These are phyloP conservation scores for Arenaria interpres DNA, from an alignment of 2,113 vertebrate genomes.

Conservation along the genomic window DNA sequence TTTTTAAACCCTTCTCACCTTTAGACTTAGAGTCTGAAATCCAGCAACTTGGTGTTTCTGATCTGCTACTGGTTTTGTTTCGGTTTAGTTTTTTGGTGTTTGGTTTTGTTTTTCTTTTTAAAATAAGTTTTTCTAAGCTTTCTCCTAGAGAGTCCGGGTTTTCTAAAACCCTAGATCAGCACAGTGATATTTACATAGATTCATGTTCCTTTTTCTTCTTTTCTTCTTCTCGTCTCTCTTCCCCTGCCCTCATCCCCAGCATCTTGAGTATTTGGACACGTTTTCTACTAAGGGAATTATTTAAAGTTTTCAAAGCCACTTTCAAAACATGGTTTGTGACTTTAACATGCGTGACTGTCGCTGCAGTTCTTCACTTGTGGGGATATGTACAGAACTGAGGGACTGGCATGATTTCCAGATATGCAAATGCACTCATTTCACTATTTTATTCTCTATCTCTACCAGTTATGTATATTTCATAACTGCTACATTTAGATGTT, in stretches of 20 bases:
- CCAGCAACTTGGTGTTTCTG: background rate
- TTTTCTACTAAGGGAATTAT: background rate
- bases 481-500: conserved; percentile 12
- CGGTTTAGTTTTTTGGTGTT: background rate
- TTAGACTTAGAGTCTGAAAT: background rate
- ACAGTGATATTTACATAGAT: background rate
- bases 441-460: conserved; percentile 1
- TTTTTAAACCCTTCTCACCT: background rate
- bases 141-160: background rate
- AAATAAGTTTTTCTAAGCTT: background rate
- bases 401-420: background rate
- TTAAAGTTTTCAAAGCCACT: background rate
- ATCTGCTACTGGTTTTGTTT: background rate
- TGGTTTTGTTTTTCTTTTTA: background rate
- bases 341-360: background rate
- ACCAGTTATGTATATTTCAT: conserved; percentile 41
- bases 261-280: background rate
- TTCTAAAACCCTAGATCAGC: background rate
- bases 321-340: background rate
- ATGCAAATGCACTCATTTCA: background rate
- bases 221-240: background rate
- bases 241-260: background rate
- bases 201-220: background rate
- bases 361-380: background rate
- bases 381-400: background rate